Evolutionary conservation across 2,113 vertebrate genomes (phyloP), one percentile per base, ranked within the genome.

Genomic region (Vulpes ferrilata): DNA sequence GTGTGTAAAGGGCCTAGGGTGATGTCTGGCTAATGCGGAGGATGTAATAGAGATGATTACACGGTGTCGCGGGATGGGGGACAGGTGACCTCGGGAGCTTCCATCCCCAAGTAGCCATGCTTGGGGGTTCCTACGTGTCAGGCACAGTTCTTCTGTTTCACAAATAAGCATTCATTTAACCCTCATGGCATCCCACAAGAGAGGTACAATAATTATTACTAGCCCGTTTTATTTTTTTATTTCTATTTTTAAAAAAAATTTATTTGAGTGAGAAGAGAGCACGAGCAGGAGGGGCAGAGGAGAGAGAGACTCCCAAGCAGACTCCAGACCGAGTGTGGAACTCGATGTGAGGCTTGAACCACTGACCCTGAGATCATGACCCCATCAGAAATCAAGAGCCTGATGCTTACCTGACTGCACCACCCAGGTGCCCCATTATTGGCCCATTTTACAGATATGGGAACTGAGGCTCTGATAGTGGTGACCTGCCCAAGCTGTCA

Each of bases 1-100:
- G 15, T 12, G 2, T 12, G 1, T 5, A 2, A n/a, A 67, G 51
- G 38, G 48, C 30, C 48, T 22, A 48, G 57, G 38, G 19, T 0
- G 20, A 23, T 3, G 16, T 20, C 51, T 67, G 71, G 12, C 30
- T 48, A 19, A 1, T 3, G 25, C 11, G 10, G 48, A 25, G 62
- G 38, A 1, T 0, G 0, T 17, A 2, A 10, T 30, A n/a, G 23
- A 83, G 17, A 17, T 27, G 10, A 12, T 17, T 35, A 11, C 1
- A 2, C 1, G 3, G 17, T 20, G 10, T 53, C 38, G 1, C 1
- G 55, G 27, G 11, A 4, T 51, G 1, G 35, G 51, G 10, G 5
- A 48, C 73, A 12, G 13, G 35, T 11, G 84, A 20, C 38, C 38
- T 0, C 2, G 9, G 22, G 9, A 4, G 11, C 11, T 27, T 20